These are phyloP conservation scores for Cololabis saira DNA, from an alignment of 2,113 vertebrate species.

Conservation along the genomic window DNA sequence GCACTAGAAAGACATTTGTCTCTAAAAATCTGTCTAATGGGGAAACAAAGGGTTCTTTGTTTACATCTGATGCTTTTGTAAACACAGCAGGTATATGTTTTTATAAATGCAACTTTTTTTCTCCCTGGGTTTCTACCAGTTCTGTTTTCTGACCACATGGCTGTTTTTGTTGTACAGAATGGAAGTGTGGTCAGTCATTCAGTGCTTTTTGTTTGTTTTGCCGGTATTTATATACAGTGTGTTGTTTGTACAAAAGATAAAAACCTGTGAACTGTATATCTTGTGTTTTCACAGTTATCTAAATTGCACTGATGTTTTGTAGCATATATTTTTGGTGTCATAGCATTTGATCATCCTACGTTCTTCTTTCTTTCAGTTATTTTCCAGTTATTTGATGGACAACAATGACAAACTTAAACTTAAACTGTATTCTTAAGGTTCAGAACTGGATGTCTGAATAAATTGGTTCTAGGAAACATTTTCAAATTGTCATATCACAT, in stretches of 20 bases:
- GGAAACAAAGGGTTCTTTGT: conserved; percentile 35
- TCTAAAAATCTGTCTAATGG: conserved; percentile 21
- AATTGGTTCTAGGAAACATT: conserved; percentile 15
- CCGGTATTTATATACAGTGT: conserved; percentile 57
- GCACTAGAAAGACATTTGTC: conserved; percentile 43
- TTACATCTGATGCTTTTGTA: conserved; percentile 61
- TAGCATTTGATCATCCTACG: conserved; percentile 12
- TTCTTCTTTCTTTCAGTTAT: background rate
- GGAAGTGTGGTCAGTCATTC: conserved; percentile 17
- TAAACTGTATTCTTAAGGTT: background rate
- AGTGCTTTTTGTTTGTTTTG: conserved; percentile 28
- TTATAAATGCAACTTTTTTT: conserved; percentile 19
- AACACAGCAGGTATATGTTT: conserved; percentile 37
- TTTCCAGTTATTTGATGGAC: background rate
- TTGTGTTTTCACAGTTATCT: conserved; percentile 38
- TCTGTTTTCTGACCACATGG: conserved; percentile 31
- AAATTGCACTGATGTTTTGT: conserved; percentile 46
- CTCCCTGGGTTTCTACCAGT: conserved; percentile 23
- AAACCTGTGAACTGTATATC: conserved; percentile 26
- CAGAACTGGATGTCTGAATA: conserved; percentile 25
- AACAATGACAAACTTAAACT: conserved; percentile 1
- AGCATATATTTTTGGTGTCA: conserved; percentile 26
- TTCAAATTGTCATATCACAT: background rate
- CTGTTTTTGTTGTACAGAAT: conserved; percentile 64
- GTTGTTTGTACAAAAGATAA: conserved; percentile 56